Evolutionary conservation across 1,140 invertebrate species (phyloP), one percentile per base, ranked within the genome.

Genomic region (Eumaeus atala): DNA sequence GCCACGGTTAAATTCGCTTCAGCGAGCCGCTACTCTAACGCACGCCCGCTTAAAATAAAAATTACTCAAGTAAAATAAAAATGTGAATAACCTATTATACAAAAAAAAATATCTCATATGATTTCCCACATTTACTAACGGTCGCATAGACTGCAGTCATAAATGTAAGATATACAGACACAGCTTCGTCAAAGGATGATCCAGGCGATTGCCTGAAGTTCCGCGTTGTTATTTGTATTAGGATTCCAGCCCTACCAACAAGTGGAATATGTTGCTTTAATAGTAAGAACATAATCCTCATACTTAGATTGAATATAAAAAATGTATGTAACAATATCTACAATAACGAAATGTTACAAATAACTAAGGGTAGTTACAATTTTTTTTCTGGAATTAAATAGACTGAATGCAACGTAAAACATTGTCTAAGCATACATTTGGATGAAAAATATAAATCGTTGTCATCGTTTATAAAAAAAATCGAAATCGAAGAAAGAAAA

Each of bases 101-200:
- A 63, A 64, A 44, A 16, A 44, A 44, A 44, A 12, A 79, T 80
- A 80, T 82, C 76, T 83, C 77, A 77, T 72, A 51, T 57, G 61
- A 62, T 59, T 61, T 65, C 62, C 65, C 67, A 62, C 58, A 18
- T 3, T 18, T 9, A 44, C 14, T 44, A 16, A 16, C 17, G 40
- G 17, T 40, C 38, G 9, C 12, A 40, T 40, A 14, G n/a, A 6
- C 21, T 28, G 21, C 21, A 28, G 21, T 28, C 21, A 28, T 6
- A 28, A 28, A 28, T 6, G 21, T 28, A 28, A 28, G 6, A 28
- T 28, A 28, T 16, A 44, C 16, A 44, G 40, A 16, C 14, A 44
- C 21, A 28, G 21, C 21, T 28, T 28, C 21, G 2, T 6, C 21
- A 2, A 28, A 28, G 21, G 21, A 28, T 28, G 6, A 28, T 28